Conservation (phyloP, 1,140 invertebrate species). For the Drosophila repleta region DNA sequence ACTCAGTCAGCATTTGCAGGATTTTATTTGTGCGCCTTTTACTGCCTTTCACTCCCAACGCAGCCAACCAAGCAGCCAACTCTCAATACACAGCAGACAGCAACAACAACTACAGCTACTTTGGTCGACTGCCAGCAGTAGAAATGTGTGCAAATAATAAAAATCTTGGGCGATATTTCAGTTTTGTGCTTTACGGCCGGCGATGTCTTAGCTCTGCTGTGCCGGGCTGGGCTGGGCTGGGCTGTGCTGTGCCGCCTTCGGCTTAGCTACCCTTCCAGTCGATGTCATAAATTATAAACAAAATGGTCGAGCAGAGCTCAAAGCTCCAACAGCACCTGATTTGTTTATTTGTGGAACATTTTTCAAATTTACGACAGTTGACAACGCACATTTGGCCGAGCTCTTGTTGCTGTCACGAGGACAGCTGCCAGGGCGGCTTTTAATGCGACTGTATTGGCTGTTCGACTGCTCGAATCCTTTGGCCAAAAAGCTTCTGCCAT, state of each 20-base stretch:
- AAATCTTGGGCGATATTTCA: constrained; percentile 77
- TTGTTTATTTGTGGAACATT: constrained; percentile 71
- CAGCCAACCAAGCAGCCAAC: constrained; percentile 10
- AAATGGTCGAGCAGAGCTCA: constrained; percentile 35
- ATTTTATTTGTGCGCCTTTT: constrained; percentile 55
- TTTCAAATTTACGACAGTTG: constrained; percentile 57
- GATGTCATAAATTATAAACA: constrained; percentile 61
- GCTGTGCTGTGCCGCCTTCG: neutral
- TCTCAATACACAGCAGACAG: constrained; percentile 47
- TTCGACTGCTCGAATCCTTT: constrained; percentile 5
- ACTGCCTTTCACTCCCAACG: constrained; percentile 19
- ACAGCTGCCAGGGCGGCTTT: neutral
- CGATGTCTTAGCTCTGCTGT: constrained; percentile 14
- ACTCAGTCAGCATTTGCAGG: constrained; percentile 47
- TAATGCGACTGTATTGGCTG: constrained; percentile 37
- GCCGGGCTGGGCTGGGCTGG: neutral
- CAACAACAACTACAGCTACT: constrained; percentile 35
- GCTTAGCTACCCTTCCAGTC: constrained; percentile 35
- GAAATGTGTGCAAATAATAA: constrained; percentile 60
- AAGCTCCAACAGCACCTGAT: constrained; percentile 54
- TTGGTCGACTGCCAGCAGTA: constrained; percentile 42
- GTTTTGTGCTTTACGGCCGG: constrained; percentile 41
- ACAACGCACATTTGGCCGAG: constrained; percentile 36
- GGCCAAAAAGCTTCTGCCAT: constrained; percentile 15
- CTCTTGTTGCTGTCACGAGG: constrained; percentile 30